Base-by-base conservation (phyloP, 2,797 vertebrate species). In the Poecile montanus region DNA sequence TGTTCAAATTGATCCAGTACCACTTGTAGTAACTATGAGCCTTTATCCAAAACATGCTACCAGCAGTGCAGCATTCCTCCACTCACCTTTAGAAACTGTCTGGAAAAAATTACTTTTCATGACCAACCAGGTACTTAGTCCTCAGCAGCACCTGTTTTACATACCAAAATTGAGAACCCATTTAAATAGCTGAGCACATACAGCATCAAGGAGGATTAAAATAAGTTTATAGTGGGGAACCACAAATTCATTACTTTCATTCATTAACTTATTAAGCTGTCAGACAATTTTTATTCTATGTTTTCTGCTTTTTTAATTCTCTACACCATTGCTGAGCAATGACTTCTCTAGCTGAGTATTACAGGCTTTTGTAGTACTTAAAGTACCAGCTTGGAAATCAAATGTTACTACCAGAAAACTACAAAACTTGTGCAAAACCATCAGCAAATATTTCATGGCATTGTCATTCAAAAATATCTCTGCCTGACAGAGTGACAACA, bases 271-370 rank as follows among this genome's bases (percentile, higher is more conserved):
- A 71, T 20, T 80, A 88, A 89, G 50, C 16, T 74, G 38, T n/a
- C 57, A 72, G 23, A 61, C 11, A 34, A n/a, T 38, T 93, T 92
- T 62, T 66, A 75, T n/a, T 85, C 91, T 47, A 36, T 4, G 1
- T 58, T 78, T 78, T 54, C 58, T 65, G 20, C 27, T n/a, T 83
- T 85, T 71, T 78, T 30, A 77, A 68, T 88, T 91, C 51, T 22
- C 68, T 58, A 90, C 27, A 75, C 54, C 58, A 90, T 13, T 81
- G 65, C 88, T 73, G 82, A 83, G 94, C 95, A 91, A 90, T 57
- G 22, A 34, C 29, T 84, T 72, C 54, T 85, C 47, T 40, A 62
- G 34, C 1, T 72, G 51, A 91, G 51, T 57, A 68, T 32, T 42
- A 47, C 27, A 90, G 56, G 8, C 36, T 90, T 93, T 48, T 30